Evolutionary conservation across 2,113 vertebrate species (phyloP), one percentile per base, ranked within the genome.

Genomic region (Melanotaenia duboulayi): DNA sequence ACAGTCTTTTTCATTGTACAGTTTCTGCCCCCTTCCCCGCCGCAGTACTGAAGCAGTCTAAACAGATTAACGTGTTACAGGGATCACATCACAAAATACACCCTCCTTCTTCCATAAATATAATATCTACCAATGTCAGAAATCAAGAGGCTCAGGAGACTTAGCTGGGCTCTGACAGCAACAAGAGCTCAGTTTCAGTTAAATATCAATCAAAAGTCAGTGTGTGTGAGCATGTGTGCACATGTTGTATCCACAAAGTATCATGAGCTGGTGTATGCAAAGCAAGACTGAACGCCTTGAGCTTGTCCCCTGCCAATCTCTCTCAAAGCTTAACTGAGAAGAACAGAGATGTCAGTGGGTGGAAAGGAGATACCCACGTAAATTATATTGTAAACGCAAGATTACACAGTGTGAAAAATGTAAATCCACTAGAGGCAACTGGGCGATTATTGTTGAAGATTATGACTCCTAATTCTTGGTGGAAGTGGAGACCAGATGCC

Each of bases 31-130:
- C 75, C 70, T 83, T 83, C 72, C 59, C 82, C 64, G 78, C 85
- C 76, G 74, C 87, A 91, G 90, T 65, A 86, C 66, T 85, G 90
- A 84, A 82, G 82, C 86, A 89, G 91, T 91, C 89, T 92, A 92
- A 94, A 94, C 91, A 94, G 93, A 94, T 94, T 87, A 90, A 91
- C 90, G 82, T 89, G 90, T 92, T 91, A 92, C 85, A 79, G 69
- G 75, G 92, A 85, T 93, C 92, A 94, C 90, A 91, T 92, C 79
- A 87, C 76, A 90, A 88, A 91, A 90, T 85, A 78, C 74, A 78
- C 70, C 46, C 57, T 79, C 71, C 73, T 32, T 79, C 76, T 83
- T 86, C 77, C 51, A 24, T 82, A 89, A 92, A 92, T 78, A 93
- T 89, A 87, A 91, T 90, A 91, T 93, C 90, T 92, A 90, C 89